Percentiles rank a stretch among this genome's conserved stretches.
Evolutionary conservation across 2,888 invertebrate species (phyloP).

Genomic region (Embidobia sp.): DNA sequence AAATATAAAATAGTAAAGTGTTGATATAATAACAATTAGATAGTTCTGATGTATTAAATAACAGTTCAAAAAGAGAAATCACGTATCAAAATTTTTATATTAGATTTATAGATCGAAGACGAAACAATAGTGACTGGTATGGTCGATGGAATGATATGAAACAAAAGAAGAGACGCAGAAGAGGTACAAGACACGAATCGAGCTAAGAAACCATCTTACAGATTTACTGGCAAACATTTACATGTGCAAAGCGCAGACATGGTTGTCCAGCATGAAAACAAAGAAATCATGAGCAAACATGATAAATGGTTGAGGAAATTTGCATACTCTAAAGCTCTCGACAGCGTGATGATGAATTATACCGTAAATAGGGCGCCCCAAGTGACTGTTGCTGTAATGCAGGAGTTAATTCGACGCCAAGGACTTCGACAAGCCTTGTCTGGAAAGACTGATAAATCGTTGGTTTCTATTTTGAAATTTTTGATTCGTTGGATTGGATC

Average conservation of each 20-base stretch:
- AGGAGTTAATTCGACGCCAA: conserved; percentile 92
- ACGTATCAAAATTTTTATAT: too few species aligned
- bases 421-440: conserved; percentile 89
- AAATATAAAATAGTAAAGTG: too few species aligned
- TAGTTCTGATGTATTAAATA: too few species aligned
- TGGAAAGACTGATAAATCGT: conserved; percentile 86
- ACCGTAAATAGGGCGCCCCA: conserved; percentile 87
- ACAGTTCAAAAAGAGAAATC: too few species aligned
- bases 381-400: conserved; percentile 89
- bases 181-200: conserved; percentile 79
- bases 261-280: conserved; percentile 81
- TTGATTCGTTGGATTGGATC: conserved; percentile 89
- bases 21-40: too few species aligned
- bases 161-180: conserved; percentile 88
- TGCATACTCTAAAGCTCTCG: conserved; percentile 91
- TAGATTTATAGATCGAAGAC: conserved; percentile 84
- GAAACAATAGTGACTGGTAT: conserved; percentile 94
- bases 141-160: conserved; percentile 95
- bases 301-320: conserved; percentile 90
- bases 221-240: conserved; percentile 77
- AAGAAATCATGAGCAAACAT: conserved; percentile 83
- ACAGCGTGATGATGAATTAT: conserved; percentile 85
- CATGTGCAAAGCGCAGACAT: conserved; percentile 82
- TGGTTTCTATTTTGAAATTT: conserved; percentile 88
- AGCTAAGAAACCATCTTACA: conserved; percentile 83